phyloP scores from a whole-genome alignment of 2,113 vertebrate species.

The Poeciliopsis retropinna region DNA sequence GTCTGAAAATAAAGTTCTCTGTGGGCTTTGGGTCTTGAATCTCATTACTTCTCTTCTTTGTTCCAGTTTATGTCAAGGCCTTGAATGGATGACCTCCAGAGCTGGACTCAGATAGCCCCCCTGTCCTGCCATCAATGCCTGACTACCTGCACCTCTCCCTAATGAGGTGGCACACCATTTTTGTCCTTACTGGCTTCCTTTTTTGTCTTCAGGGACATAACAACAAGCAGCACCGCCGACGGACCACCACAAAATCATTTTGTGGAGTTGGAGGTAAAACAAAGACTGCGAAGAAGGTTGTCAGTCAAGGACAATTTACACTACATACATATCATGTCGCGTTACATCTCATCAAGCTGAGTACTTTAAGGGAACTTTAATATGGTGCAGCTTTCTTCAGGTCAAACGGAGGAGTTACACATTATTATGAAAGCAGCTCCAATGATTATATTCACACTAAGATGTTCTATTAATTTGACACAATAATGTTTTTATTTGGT shows the following conservation, averaged over 20 bases:
- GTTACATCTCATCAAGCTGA: constrained; percentile 18
- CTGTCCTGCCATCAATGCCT: constrained; percentile 18
- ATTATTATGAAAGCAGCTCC: constrained; percentile 40
- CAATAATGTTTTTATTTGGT: background rate
- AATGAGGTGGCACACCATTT: constrained; percentile 36
- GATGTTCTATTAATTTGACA: constrained; percentile 27
- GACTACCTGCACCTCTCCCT: constrained; percentile 47
- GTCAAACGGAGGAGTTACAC: constrained; percentile 36
- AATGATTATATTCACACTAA: constrained; percentile 2
- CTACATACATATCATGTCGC: constrained; percentile 52
- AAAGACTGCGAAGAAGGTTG: background rate
- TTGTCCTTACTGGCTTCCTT: constrained; percentile 17
- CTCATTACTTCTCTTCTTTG: background rate
- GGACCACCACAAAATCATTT: background rate
- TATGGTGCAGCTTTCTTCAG: constrained; percentile 36
- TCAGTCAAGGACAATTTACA: constrained; percentile 11
- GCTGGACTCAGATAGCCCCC: constrained; percentile 77
- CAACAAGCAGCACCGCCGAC: background rate
- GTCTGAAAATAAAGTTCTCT: background rate
- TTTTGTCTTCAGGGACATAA: constrained; percentile 11
- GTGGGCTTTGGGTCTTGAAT: background rate
- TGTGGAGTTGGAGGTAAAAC: constrained; percentile 2
- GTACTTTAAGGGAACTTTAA: background rate
- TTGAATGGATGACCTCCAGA: constrained; percentile 94
- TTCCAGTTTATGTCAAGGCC: constrained; percentile 94